A percentile compares a stretch with the other conserved stretches of the same genome.
These are phyloP conservation scores for Etheostoma spectabile DNA, from an alignment of 2,113 vertebrate genomes.

Conservation along the genomic window DNA sequence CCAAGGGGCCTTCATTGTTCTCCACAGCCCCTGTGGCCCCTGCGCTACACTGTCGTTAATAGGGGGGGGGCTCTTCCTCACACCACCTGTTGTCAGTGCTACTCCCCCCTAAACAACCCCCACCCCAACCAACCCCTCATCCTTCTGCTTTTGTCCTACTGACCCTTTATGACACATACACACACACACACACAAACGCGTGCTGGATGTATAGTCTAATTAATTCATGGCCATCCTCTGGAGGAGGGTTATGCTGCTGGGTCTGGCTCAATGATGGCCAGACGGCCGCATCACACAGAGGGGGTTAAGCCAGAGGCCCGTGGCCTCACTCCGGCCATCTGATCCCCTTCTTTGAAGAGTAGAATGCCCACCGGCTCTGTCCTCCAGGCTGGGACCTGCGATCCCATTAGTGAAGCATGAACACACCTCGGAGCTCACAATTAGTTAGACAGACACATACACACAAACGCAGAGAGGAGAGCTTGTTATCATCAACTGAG, in stretches of 20 bases:
- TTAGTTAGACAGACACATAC: background rate
- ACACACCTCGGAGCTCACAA: slow-evolving; percentile 38
- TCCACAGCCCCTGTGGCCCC: slow-evolving; percentile 47
- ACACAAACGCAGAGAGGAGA: slow-evolving; percentile 17
- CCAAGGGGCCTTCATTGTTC: slow-evolving; percentile 70
- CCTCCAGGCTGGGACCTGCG: slow-evolving; percentile 55
- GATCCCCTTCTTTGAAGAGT: slow-evolving; percentile 65
- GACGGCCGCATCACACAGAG: slow-evolving; percentile 65
- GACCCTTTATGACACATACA: slow-evolving; percentile 53
- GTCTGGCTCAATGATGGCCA: slow-evolving; percentile 69
- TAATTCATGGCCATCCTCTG: slow-evolving; percentile 78
- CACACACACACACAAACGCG: slow-evolving; percentile 39
- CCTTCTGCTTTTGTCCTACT: slow-evolving; percentile 57
- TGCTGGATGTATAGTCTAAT: slow-evolving; percentile 67
- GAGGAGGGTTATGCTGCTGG: slow-evolving; percentile 67
- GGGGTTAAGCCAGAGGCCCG: slow-evolving; percentile 67
- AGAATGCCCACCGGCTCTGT: slow-evolving; percentile 53
- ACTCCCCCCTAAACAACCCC: background rate
- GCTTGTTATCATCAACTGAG: slow-evolving; percentile 13
- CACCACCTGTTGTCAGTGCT: slow-evolving; percentile 85
- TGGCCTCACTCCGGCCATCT: slow-evolving; percentile 77
- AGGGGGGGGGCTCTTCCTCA: slow-evolving; percentile 69
- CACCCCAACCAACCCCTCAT: slow-evolving; percentile 24
- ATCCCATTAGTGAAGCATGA: slow-evolving; percentile 80
- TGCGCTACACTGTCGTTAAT: slow-evolving; percentile 60